Evolutionary conservation across 1,140 invertebrate genomes (phyloP), one percentile per base, ranked within the genome.

Genomic region (Manduca sexta): DNA sequence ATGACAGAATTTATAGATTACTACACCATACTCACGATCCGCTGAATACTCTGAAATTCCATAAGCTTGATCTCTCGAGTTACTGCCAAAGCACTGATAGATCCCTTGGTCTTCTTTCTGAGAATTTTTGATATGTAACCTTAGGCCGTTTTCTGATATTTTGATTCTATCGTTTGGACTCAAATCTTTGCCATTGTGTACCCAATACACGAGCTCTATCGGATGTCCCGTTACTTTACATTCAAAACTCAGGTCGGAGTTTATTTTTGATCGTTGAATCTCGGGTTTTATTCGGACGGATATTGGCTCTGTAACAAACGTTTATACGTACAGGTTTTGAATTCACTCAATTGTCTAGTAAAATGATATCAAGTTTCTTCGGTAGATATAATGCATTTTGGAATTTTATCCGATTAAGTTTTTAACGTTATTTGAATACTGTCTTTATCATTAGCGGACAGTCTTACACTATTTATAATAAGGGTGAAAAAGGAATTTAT

Each of bases 31-130:
- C 84, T 89, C 88, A 96, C 95, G 94, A 60, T 95, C 94, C 53
- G 97, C 90, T 56, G 92, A 88, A 6, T 97, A 88, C 71, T 96
- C 93, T 0, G 94, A 91, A 8, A 91, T 92, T 0, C 93, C 93
- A 70, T 95, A 93, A 14, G 92, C 93, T 85, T 95, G 94, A 68
- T 96, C 93, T 76, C 92, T 93, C 49, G 95, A 92, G 62, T 95
- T 95, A 56, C 90, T 92, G 2, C 93, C 94, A 54, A 95, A 93
- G 76, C 96, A 98, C 60, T 96, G 95, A 84, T 96, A 98, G 89
- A 96, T 93, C 2, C 95, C 95, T 51, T 92, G 89, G 75, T 96
- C 94, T 41, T 93, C 90, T 54, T 92, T 91, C 16, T 91, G 90
- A 11, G 95, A 88, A 10, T 91, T 89, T 16, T 89, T 88, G 58